A percentile compares a stretch with the other conserved stretches of the same genome.
These are phyloP conservation scores for Trichacis sp. DNA, from an alignment of 2,888 invertebrate species.

Conservation along the genomic window DNA sequence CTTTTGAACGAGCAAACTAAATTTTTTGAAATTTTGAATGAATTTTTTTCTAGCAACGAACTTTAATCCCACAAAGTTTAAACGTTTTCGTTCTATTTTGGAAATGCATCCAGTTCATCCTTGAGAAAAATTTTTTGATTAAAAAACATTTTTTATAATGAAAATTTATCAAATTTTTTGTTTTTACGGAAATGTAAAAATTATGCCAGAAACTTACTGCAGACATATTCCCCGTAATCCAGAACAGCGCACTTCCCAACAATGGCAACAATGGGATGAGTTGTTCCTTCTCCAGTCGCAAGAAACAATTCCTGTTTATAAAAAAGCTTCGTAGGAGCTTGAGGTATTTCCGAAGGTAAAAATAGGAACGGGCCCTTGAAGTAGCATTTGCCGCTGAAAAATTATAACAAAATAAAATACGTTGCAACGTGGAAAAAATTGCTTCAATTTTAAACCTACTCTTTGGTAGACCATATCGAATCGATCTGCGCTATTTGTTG, in stretches of 20 bases:
- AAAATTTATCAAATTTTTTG: too few species aligned
- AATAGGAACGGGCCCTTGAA: constrained; percentile 96
- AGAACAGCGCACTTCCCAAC: constrained; percentile 92
- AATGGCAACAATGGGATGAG: constrained; percentile 90
- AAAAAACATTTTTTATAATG: too few species aligned
- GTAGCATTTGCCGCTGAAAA: constrained; percentile 84
- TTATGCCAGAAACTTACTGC: constrained; percentile 73
- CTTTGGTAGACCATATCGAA: constrained; percentile 92
- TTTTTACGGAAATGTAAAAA: constrained; percentile 1
- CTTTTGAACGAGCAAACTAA: too few species aligned
- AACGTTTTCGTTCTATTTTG: too few species aligned
- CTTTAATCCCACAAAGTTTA: too few species aligned
- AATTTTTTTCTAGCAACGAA: too few species aligned
- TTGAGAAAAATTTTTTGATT: too few species aligned
- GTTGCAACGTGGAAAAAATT: constrained; percentile 9
- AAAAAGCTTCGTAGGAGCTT: constrained; percentile 83
- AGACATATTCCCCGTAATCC: constrained; percentile 89
- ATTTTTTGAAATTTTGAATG: too few species aligned
- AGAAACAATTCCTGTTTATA: constrained; percentile 94
- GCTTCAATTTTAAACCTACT: constrained; percentile 73
- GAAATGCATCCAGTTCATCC: too few species aligned
- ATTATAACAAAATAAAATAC: neutral
- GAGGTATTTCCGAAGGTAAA: constrained; percentile 87
- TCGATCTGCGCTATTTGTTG: constrained; percentile 95
- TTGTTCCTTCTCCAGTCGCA: constrained; percentile 91